Percentiles rank a stretch among this genome's conserved stretches.
Conservation (phyloP, 2,113 vertebrate species). For the Aspiorhynchus laticeps region DNA sequence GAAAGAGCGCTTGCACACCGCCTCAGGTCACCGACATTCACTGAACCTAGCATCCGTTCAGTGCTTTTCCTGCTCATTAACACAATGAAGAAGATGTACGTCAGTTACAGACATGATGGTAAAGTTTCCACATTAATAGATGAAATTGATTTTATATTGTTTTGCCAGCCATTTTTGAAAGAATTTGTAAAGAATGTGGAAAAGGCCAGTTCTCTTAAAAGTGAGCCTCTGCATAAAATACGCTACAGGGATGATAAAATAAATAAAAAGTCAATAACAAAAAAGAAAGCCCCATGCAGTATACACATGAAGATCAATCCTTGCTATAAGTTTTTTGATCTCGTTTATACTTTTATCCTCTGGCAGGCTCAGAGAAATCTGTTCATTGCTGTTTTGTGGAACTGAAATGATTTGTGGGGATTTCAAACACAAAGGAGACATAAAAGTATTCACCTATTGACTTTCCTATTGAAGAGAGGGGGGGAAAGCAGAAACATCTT, state of each 20-base stretch:
- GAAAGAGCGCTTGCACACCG: not conserved
- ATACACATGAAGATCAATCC: not conserved
- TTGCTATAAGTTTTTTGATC: conserved; percentile 25
- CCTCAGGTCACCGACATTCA: not conserved
- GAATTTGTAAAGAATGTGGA: not conserved
- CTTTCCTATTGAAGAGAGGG: conserved; percentile 3
- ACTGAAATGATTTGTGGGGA: conserved; percentile 30
- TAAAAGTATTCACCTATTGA: conserved; percentile 31
- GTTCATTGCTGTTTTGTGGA: conserved; percentile 19
- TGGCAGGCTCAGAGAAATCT: conserved; percentile 31
- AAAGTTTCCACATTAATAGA: not conserved
- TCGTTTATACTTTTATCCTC: conserved; percentile 8
- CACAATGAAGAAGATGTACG: not conserved
- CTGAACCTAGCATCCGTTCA: not conserved
- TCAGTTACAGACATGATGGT: not conserved
- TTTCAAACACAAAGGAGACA: conserved; percentile 33
- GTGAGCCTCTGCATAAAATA: not conserved
- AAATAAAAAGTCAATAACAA: conserved; percentile 39
- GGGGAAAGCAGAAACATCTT: conserved; percentile 5
- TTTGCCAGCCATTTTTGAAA: not conserved
- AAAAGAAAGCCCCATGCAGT: not conserved
- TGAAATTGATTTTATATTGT: conserved; percentile 4
- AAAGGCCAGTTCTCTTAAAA: conserved; percentile 7
- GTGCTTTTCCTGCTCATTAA: conserved; percentile 3
- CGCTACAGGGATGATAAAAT: not conserved